Base-by-base conservation (phyloP, 2,797 vertebrate genomes). In the Enteromius argenteus region DNA sequence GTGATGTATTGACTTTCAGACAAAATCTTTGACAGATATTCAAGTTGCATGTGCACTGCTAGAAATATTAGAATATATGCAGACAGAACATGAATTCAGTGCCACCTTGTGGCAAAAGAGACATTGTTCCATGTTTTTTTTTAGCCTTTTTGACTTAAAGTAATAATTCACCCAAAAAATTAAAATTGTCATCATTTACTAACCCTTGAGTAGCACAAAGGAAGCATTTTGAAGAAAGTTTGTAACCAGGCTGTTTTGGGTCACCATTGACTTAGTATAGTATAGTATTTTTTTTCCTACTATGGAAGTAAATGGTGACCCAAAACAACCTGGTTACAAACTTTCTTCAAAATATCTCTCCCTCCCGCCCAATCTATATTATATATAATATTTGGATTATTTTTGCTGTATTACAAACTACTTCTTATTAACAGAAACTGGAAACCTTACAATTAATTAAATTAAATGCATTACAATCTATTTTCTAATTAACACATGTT, bases 31-130 rank as follows among this genome's bases (percentile, higher is more conserved):
- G 27, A 10, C 23, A 32, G 23, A 30, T 46, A 19, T 75, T 75
- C 13, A 56, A 75, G 30, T 11, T 13, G 27, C 71, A 21, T 32
- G 6, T 51, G 5, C 39, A 44, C 39, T 39, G 21, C 9, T n/a
- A 10, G 19, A 72, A 49, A 72, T 8, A 39, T 11, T 35, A 13
- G 1, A 39, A 39, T 4, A 15, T 72, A 19, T 76, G 21, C 53
- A 58, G 53, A 23, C 6, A 58, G n/a, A 42, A 23, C 3, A 58
- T 69, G 66, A n/a, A 42, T 42, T 69, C 1, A 21, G 64, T 3
- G n/a, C 79, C 79, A 51, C 32, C 58, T 53, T 74, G n/a, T 79
- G 73, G 23, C 30, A 51, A 19, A 79, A 56, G 27, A 58, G 53
- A 67, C 27, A 56, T 17, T 58, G 1, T 19, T n/a, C 5, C 64